Evolutionary conservation across 2,888 invertebrate genomes (phyloP).

Genomic region (Drosophila rubida): DNA sequence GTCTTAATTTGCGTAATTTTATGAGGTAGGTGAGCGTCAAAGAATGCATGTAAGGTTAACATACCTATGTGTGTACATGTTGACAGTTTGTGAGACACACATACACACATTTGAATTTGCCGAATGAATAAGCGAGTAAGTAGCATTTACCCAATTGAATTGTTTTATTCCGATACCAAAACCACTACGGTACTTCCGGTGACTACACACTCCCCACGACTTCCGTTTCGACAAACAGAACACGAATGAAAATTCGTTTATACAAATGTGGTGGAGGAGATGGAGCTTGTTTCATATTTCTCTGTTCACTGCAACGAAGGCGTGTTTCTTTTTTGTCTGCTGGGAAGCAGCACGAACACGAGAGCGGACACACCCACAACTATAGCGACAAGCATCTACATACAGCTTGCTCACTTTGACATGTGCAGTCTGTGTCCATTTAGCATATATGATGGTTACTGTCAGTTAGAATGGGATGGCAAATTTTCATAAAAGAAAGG

Average conservation of each 20-base stretch:
- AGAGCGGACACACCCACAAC: background rate
- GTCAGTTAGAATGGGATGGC: background rate
- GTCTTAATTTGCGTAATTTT: background rate
- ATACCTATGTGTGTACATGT: background rate
- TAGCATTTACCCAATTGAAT: slow-evolving; percentile 69
- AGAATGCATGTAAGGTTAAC: background rate
- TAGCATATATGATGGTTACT: background rate
- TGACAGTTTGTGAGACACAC: slow-evolving; percentile 1
- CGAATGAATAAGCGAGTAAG: slow-evolving; percentile 35
- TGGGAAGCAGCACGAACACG: background rate
- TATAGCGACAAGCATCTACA: background rate
- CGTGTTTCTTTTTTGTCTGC: background rate
- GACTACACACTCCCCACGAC: slow-evolving; percentile 60
- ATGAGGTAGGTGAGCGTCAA: background rate
- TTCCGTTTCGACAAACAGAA: slow-evolving; percentile 63
- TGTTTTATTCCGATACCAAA: slow-evolving; percentile 69
- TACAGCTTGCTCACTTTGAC: background rate
- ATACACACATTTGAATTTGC: slow-evolving; percentile 46
- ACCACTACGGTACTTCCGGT: slow-evolving; percentile 64
- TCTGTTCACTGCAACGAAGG: background rate
- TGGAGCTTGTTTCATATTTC: slow-evolving; percentile 5
- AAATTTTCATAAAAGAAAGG: slow-evolving; percentile 37
- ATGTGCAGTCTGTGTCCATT: background rate
- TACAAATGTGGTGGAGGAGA: slow-evolving; percentile 8
- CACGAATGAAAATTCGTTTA: slow-evolving; percentile 12